Conservation (phyloP, 1,140 invertebrate genomes). For the Maniola jurtina region DNA sequence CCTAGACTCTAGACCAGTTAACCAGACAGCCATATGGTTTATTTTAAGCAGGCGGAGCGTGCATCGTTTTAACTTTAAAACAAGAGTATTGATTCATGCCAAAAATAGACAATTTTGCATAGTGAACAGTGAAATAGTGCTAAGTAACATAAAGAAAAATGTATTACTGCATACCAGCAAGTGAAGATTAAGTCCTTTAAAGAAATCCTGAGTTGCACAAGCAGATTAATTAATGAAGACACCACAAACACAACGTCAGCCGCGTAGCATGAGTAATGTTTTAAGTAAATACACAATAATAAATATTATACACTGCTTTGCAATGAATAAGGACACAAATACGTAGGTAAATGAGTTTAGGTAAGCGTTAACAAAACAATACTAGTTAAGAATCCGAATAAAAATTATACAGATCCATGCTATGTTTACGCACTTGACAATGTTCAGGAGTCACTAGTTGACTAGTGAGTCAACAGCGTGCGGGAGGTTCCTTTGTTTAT, state of each 20-base stretch:
- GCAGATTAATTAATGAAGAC: too few relatives aligned
- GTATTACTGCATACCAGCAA: neutral
- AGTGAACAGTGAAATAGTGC: neutral
- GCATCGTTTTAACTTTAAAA: conserved; percentile 26
- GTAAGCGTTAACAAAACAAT: neutral
- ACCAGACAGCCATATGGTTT: conserved; percentile 35
- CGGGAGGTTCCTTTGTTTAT: conserved; percentile 55
- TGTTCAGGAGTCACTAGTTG: conserved; percentile 45
- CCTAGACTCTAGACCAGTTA: conserved; percentile 5
- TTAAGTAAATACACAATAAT: neutral
- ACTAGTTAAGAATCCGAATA: neutral
- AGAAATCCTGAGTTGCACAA: neutral
- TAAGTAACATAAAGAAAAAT: neutral
- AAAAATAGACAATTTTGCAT: conserved; percentile 30
- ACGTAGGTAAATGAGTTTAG: neutral
- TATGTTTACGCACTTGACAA: conserved; percentile 46
- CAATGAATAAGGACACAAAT: neutral
- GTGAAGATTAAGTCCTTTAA: neutral
- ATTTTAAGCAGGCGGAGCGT: conserved; percentile 29
- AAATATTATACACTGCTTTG: neutral
- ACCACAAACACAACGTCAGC: neutral
- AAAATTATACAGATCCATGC: neutral
- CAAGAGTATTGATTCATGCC: conserved; percentile 27
- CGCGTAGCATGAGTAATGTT: neutral
- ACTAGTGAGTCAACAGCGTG: conserved; percentile 49